phyloP scores from a whole-genome alignment of 2,113 vertebrate genomes.

The Cottus gobio region DNA sequence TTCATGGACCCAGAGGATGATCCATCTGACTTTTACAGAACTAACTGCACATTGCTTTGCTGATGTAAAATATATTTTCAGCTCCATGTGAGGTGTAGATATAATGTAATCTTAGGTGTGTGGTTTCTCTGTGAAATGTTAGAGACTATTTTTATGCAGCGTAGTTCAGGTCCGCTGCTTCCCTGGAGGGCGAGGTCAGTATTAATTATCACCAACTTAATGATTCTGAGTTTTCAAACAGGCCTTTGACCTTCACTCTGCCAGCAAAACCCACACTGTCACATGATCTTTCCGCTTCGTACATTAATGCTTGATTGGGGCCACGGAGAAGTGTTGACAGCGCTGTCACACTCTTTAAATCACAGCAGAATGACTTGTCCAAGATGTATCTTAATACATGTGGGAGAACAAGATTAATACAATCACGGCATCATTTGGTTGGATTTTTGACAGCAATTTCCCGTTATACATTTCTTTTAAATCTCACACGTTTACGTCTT shows the following conservation, averaged over 20 bases:
- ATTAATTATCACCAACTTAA: conserved; percentile 33
- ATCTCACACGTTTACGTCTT: not conserved
- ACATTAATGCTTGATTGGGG: conserved; percentile 40
- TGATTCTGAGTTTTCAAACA: not conserved
- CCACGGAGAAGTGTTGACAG: conserved; percentile 4
- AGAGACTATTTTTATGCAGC: not conserved
- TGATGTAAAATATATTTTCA: not conserved
- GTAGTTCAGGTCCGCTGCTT: conserved; percentile 5
- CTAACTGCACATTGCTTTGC: not conserved
- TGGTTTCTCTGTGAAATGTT: not conserved
- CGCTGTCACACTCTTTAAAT: conserved; percentile 30
- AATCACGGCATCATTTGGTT: not conserved
- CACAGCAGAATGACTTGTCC: not conserved
- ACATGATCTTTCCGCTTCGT: not conserved
- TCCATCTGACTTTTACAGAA: not conserved
- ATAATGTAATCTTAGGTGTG: not conserved
- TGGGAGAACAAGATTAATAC: not conserved
- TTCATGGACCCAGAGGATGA: not conserved
- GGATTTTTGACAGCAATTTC: not conserved
- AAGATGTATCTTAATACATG: conserved; percentile 10
- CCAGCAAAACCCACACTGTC: conserved; percentile 8
- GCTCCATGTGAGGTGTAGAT: not conserved
- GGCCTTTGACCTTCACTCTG: conserved; percentile 25
- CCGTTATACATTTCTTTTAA: not conserved
- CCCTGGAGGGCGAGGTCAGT: conserved; percentile 2